These are phyloP conservation scores for Drosophila obscura DNA, from an alignment of 1,140 invertebrate genomes.

Conservation along the genomic window DNA sequence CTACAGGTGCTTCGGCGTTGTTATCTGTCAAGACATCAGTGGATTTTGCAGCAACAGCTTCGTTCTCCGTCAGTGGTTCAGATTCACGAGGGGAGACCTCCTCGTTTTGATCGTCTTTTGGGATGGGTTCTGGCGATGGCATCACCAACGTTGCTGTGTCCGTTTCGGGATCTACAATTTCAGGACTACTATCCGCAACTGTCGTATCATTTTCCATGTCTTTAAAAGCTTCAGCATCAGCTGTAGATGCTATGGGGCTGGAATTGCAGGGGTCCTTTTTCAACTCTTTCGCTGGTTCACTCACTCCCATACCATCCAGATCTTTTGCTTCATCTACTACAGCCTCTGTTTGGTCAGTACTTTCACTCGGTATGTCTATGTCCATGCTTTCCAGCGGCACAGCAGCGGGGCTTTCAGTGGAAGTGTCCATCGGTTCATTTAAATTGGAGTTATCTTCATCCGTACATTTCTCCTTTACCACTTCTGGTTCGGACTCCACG, in stretches of 20 bases:
- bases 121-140: neutral
- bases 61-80: neutral
- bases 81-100: neutral
- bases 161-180: slow-evolving; percentile 11
- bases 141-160: slow-evolving; percentile 20
- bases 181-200: slow-evolving; percentile 4
- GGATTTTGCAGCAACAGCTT: too few species aligned
- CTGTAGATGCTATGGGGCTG: neutral
- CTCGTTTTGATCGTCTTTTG: slow-evolving; percentile 4
- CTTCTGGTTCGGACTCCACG: too few species aligned
- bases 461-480: too few species aligned
- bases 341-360: slow-evolving; percentile 15
- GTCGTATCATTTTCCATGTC: neutral
- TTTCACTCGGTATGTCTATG: slow-evolving; percentile 1
- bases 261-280: neutral
- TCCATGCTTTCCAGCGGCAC: slow-evolving; percentile 21
- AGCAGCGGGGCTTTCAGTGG: neutral
- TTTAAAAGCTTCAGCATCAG: neutral
- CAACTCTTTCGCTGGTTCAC: neutral
- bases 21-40: too few species aligned
- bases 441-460: neutral
- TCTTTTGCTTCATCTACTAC: slow-evolving; percentile 14
- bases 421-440: neutral
- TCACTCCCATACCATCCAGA: slow-evolving; percentile 29
- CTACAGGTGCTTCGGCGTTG: neutral